phyloP scores from a whole-genome alignment of 2,113 vertebrate genomes.

The Noctilio leporinus region DNA sequence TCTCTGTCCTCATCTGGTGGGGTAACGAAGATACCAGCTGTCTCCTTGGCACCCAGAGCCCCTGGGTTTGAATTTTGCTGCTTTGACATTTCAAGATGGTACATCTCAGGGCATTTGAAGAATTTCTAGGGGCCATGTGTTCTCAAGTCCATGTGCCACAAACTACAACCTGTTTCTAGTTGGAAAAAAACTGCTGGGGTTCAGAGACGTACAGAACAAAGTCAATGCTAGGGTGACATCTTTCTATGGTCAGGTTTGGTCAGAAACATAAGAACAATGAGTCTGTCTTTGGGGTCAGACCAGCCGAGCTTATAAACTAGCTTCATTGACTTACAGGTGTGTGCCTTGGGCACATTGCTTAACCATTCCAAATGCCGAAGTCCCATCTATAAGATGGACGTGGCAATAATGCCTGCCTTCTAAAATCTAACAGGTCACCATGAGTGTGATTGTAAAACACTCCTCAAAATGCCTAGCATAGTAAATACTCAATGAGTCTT shows the following conservation, averaged over 20 bases:
- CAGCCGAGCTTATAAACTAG: neutral
- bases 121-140: slow-evolving; percentile 45
- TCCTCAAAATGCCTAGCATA: neutral
- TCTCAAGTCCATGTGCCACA: neutral
- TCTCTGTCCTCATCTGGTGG: slow-evolving; percentile 18
- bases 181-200: neutral
- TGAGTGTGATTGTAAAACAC: neutral
- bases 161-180: neutral
- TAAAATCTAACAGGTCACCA: neutral
- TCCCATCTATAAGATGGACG: neutral
- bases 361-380: neutral
- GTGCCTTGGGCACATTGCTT: neutral
- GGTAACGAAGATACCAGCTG: slow-evolving; percentile 7
- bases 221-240: neutral
- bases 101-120: slow-evolving; percentile 33
- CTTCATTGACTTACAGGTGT: fast-evolving
- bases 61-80: slow-evolving; percentile 63
- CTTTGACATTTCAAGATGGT: slow-evolving; percentile 54
- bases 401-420: neutral
- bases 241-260: neutral
- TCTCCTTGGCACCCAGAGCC: slow-evolving; percentile 25
- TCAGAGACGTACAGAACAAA: neutral
- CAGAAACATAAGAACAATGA: neutral
- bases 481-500: neutral
- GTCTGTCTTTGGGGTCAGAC: neutral